Conservation (phyloP, 2,888 invertebrate genomes). For the Crematogaster levior region DNA sequence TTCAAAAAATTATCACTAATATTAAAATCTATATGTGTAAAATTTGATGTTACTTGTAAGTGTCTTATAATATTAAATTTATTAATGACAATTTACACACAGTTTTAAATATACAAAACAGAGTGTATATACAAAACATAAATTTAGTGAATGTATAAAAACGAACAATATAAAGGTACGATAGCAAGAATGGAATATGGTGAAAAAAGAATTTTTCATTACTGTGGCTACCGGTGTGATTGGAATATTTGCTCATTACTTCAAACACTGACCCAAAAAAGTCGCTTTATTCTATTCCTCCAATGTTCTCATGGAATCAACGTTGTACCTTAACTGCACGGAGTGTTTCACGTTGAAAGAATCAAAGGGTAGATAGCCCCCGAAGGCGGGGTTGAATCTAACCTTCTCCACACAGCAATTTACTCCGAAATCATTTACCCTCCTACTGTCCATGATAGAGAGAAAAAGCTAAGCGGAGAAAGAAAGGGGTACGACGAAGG, state of each 20-base stretch:
- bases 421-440: slow-evolving; percentile 79
- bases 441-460: slow-evolving; percentile 56
- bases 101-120: no score
- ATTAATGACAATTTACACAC: background rate
- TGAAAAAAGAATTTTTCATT: slow-evolving; percentile 15
- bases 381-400: slow-evolving; percentile 54
- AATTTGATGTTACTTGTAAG: background rate
- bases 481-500: slow-evolving; percentile 52
- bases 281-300: slow-evolving; percentile 49
- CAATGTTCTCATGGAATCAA: slow-evolving; percentile 60
- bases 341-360: slow-evolving; percentile 71
- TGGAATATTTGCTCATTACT: slow-evolving; percentile 47
- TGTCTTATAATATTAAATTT: background rate
- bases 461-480: slow-evolving; percentile 47
- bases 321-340: slow-evolving; percentile 65
- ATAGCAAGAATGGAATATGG: background rate
- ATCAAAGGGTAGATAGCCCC: slow-evolving; percentile 65
- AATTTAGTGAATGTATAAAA: background rate
- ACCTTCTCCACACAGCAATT: slow-evolving; percentile 74
- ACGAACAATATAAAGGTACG: background rate
- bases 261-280: slow-evolving; percentile 47
- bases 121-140: background rate
- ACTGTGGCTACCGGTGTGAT: slow-evolving; percentile 20
- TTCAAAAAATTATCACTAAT: background rate
- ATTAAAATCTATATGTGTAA: background rate